Evolutionary conservation across 1,140 invertebrate genomes (phyloP).

Genomic region (Microplitis mediator): DNA sequence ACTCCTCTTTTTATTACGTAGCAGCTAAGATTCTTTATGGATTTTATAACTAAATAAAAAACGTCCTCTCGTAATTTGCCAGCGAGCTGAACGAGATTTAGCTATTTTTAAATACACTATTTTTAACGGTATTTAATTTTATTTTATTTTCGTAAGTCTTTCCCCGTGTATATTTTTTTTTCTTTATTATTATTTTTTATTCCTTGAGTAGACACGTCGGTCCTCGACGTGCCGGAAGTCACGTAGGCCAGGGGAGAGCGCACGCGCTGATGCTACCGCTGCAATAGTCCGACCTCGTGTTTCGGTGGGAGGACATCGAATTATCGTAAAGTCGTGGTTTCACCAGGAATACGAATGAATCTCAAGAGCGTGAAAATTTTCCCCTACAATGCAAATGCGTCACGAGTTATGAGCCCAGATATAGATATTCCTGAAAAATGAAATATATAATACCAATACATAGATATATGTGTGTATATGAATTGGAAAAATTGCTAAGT

Average conservation of each 20-base stretch:
- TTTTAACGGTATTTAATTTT: background rate
- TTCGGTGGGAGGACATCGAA: constrained; percentile 24
- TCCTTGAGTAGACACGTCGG: background rate
- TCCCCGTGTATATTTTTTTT: background rate
- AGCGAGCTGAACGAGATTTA: too few species aligned
- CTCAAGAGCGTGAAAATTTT: constrained; percentile 17
- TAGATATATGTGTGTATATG: background rate
- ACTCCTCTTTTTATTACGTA: too few species aligned
- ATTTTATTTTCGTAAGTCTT: background rate
- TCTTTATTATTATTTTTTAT: background rate
- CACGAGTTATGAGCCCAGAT: constrained; percentile 3
- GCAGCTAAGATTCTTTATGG: too few species aligned
- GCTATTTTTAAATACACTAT: too few species aligned
- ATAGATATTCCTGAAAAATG: too few species aligned
- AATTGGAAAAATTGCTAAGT: too few species aligned
- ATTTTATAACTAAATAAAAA: too few species aligned
- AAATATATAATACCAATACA: background rate
- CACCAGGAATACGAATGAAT: constrained; percentile 28
- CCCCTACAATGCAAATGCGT: background rate
- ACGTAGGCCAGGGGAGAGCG: constrained; percentile 13
- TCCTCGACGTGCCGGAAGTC: constrained; percentile 18
- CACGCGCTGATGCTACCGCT: background rate
- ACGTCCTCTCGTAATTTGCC: too few species aligned
- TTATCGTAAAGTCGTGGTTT: constrained; percentile 28
- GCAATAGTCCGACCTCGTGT: constrained; percentile 11